Evolutionary conservation across 2,113 vertebrate species (phyloP).

Genomic region (Plecturocebus donacophilus): DNA sequence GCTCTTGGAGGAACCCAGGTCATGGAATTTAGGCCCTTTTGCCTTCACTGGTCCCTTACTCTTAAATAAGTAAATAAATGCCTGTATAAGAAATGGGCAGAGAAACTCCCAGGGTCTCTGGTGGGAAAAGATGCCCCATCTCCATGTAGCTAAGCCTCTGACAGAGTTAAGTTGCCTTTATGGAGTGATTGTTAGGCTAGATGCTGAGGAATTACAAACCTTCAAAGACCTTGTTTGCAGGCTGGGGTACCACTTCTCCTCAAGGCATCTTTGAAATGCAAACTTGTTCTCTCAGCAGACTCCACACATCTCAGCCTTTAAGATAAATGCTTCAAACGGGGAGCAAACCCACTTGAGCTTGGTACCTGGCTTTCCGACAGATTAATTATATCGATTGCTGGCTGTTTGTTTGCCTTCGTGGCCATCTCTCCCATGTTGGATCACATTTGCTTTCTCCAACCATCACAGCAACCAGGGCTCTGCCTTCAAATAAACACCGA

Average conservation of each 20-base stretch:
- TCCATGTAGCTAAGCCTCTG: not conserved
- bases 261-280: slow-evolving; percentile 56
- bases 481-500: not conserved
- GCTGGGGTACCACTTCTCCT: not conserved
- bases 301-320: not conserved
- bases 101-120: accelerated
- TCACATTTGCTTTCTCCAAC: not conserved
- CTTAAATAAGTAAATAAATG: too few relatives aligned
- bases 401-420: not conserved
- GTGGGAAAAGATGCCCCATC: not conserved
- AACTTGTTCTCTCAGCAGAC: not conserved
- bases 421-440: not conserved
- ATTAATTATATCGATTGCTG: not conserved
- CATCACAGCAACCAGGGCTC: not conserved
- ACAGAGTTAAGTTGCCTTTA: not conserved
- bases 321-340: slow-evolving; percentile 35
- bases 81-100: not conserved
- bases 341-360: not conserved
- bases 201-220: slow-evolving; percentile 41
- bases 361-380: slow-evolving; percentile 35
- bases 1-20: not conserved
- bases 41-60: not conserved
- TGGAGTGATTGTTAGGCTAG: slow-evolving; percentile 28
- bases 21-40: not conserved
- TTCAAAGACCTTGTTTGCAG: slow-evolving; percentile 37